These are phyloP conservation scores for Haplotaxodon microlepis DNA, from an alignment of 2,113 vertebrate species.

Conservation along the genomic window DNA sequence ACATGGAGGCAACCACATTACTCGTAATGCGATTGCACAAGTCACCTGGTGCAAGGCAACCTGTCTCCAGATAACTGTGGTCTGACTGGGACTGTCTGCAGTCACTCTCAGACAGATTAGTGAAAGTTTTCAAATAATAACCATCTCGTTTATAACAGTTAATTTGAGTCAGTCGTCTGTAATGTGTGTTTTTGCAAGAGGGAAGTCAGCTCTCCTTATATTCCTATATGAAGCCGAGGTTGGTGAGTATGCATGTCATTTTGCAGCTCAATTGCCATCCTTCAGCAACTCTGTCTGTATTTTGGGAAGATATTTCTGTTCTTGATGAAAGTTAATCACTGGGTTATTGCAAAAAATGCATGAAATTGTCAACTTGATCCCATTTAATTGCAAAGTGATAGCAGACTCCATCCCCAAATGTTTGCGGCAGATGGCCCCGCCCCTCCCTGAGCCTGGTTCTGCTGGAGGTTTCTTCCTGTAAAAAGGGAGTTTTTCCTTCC, in stretches of 20 bases:
- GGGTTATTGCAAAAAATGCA: background rate
- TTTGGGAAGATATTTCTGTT: background rate
- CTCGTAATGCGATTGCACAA: background rate
- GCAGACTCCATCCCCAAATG: background rate
- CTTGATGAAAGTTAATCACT: background rate
- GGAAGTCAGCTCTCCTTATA: background rate
- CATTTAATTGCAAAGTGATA: background rate
- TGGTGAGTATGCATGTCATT: background rate
- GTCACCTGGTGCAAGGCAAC: background rate
- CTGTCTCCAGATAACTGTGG: background rate
- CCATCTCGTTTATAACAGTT: background rate
- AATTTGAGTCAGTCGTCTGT: background rate
- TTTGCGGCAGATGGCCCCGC: fast-evolving
- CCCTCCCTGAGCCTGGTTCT: background rate
- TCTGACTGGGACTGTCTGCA: background rate
- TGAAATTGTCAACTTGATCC: background rate
- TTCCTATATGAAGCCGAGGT: background rate
- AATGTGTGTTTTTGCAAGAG: background rate
- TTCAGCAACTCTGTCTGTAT: background rate
- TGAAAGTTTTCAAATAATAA: background rate
- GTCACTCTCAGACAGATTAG: background rate
- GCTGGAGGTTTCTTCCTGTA: fast-evolving
- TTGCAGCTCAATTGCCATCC: background rate
- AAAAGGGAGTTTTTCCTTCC: background rate
- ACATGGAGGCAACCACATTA: background rate